Base-by-base conservation (phyloP, 2,888 invertebrate species). In the Gasteruption jaculator region DNA sequence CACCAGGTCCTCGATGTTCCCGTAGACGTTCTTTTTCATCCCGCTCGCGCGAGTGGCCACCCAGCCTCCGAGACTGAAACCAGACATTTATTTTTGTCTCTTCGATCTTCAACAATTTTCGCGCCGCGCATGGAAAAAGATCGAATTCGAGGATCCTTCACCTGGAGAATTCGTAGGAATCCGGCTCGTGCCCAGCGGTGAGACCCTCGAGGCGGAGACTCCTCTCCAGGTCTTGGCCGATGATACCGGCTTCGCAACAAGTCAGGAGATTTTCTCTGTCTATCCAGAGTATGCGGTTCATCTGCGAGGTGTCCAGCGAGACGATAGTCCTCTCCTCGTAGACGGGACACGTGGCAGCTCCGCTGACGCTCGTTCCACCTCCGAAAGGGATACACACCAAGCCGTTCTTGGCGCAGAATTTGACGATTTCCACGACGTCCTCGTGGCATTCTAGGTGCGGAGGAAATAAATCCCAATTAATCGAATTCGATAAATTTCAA, bases 21-120 rank as follows among this genome's bases (percentile, higher is more conserved):
- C 96, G 56, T 97, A 99, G 0, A 88, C 83, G 69, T 99, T 99
- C 72, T 97, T 99, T 76, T 97, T 99, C 97, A 97, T 97, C 38
- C 99, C 97, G n/a, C 92, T 92, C 0, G 95, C 95, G 36, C 94
- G 74, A 0, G 95, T 95, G 3, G 94, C 92, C 31, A 95, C 91
- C 97, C 99, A 99, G 1, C 97, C 97, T 4, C 97, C 97, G 2
- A 99, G 77, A 10, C 91, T 79, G 57, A 11, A 5, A 33, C 11
- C 11, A 12, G 6, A 18, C 5, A 10, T n/a, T 11, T 5, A 15
- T 19, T 11, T 27, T 7, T 7, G 5, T 5, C 27, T 14, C 27
- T 27, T 27, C 14, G 14, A 27, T 4, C 10, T 10, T n/a, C n/a
- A n/a, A n/a, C n/a, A 26, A 26, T 8, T 8, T 26, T 26, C 26